A percentile compares a stretch with the other conserved stretches of the same genome.
Conservation (phyloP, 2,113 vertebrate species). For the Silurus asotus region DNA sequence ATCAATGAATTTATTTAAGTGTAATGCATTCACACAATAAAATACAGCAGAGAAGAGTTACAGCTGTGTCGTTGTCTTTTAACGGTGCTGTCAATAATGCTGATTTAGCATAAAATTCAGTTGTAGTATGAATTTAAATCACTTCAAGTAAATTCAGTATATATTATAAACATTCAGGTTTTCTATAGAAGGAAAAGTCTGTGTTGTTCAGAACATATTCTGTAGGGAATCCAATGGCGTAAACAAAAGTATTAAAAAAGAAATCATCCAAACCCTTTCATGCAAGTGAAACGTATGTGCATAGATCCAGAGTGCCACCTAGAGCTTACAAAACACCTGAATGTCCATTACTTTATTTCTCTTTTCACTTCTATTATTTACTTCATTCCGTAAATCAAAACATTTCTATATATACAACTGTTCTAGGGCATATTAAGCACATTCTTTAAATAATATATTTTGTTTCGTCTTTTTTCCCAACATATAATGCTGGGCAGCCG, state of each 20-base stretch:
- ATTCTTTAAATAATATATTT: neutral
- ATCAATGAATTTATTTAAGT: neutral
- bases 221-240: neutral
- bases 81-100: neutral
- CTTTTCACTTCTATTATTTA: neutral
- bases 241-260: neutral
- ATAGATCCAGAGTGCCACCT: conserved; percentile 67
- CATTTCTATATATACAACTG: neutral
- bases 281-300: neutral
- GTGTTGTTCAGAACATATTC: neutral
- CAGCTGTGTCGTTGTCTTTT: neutral
- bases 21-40: neutral
- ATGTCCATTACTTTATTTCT: neutral
- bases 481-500: too few species aligned
- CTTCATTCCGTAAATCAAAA: neutral
- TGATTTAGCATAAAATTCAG: neutral
- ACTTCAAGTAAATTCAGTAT: neutral
- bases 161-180: neutral
- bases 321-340: conserved; percentile 54
- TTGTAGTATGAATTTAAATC: neutral
- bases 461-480: neutral
- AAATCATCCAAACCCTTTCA: neutral
- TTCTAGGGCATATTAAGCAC: neutral
- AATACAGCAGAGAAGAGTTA: neutral
- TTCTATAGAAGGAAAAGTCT: neutral